phyloP scores from a whole-genome alignment of 2,888 invertebrate genomes.

The Frankliniella intonsa region DNA sequence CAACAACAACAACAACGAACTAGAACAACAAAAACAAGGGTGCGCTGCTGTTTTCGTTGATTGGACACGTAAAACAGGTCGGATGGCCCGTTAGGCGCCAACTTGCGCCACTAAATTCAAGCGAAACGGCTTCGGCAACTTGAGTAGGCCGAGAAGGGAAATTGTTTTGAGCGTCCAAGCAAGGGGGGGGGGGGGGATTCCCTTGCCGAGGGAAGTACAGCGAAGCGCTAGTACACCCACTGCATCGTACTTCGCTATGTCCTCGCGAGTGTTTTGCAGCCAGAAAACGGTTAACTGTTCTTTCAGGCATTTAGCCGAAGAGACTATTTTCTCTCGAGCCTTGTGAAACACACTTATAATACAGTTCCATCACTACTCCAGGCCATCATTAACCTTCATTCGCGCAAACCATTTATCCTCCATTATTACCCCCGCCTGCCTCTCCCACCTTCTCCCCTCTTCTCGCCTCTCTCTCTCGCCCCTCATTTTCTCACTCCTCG shows the following conservation, averaged over 20 bases:
- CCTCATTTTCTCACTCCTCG: not conserved
- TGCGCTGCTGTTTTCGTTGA: not conserved
- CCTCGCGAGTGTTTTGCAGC: too few species aligned
- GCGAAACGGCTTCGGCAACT: constrained; percentile 6
- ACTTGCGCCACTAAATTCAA: constrained; percentile 15
- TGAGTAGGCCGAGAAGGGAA: not conserved
- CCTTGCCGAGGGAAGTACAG: too few species aligned
- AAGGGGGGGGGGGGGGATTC: not conserved
- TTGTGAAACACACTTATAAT: not conserved
- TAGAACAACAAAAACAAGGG: not conserved
- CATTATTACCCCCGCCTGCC: not conserved
- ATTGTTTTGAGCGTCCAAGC: not conserved
- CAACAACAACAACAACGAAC: not conserved
- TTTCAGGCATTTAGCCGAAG: too few species aligned
- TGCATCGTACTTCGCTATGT: too few species aligned
- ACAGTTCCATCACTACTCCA: not conserved
- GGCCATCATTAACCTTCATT: not conserved
- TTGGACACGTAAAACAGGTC: constrained; percentile 22
- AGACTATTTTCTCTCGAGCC: not conserved
- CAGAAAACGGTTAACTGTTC: too few species aligned
- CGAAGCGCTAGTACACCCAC: too few species aligned
- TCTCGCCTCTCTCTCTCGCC: not conserved
- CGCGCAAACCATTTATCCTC: not conserved
- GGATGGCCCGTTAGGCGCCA: constrained; percentile 20
- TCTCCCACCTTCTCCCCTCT: too few species aligned